Conservation (phyloP, 2,888 invertebrate species). For the Argyra leucocephala region DNA sequence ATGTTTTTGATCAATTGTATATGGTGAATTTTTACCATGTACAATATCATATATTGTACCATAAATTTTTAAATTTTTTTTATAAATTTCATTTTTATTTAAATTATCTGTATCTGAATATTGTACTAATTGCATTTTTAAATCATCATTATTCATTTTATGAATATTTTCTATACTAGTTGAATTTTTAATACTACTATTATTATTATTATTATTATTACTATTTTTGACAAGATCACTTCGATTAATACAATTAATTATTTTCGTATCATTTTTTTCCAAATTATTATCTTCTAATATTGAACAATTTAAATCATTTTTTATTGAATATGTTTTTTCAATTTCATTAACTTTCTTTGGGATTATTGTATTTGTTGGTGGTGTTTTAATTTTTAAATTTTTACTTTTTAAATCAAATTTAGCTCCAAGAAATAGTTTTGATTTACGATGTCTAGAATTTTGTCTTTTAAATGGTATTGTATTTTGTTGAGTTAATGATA, state of each 20-base stretch:
- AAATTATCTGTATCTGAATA: background rate
- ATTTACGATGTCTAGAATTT: background rate
- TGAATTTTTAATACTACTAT: background rate
- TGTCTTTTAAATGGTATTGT: background rate
- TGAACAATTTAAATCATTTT: background rate
- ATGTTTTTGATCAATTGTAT: conserved; percentile 33
- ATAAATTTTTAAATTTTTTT: conserved; percentile 41
- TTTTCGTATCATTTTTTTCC: background rate
- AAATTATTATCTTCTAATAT: background rate
- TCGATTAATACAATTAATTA: background rate
- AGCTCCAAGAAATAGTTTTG: conserved; percentile 7
- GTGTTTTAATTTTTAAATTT: background rate
- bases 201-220: background rate
- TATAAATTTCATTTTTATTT: conserved; percentile 24
- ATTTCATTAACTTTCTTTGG: no score
- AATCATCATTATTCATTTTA: background rate
- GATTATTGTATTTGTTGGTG: background rate
- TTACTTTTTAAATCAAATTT: background rate
- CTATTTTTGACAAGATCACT: background rate
- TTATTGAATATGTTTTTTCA: background rate
- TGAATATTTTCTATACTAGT: no score
- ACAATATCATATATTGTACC: conserved; percentile 44
- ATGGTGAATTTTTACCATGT: conserved; percentile 40
- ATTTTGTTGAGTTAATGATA: conserved; percentile 18
- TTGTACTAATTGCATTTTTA: background rate